Conservation (phyloP, 37 sponge, comb jelly and placozoan species). For the Agelas oroides region DNA sequence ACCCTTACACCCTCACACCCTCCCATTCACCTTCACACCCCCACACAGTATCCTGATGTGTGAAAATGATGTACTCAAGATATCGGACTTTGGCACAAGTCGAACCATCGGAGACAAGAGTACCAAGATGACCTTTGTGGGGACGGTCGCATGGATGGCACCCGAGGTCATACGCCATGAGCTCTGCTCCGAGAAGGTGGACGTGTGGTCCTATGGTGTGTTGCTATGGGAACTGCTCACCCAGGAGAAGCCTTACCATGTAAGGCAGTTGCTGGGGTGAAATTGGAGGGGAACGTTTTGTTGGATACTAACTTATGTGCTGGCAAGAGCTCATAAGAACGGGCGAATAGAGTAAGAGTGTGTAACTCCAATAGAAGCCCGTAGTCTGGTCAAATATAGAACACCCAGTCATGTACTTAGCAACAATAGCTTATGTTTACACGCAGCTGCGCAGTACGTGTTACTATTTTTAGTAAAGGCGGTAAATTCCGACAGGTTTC, state of each 20-base stretch:
- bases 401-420: too few species aligned
- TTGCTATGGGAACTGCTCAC: constrained; percentile 89
- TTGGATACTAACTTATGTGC: too few species aligned
- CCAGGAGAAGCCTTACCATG: constrained; percentile 80
- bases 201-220: constrained; percentile 91
- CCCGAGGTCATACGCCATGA: constrained; percentile 86
- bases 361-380: too few species aligned
- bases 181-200: constrained; percentile 89
- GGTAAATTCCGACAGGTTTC: too few species aligned
- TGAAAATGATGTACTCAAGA: constrained; percentile 69
- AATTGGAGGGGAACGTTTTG: too few species aligned
- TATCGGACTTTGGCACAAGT: constrained; percentile 89
- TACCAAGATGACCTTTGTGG: constrained; percentile 87
- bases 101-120: constrained; percentile 74
- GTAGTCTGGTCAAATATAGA: too few species aligned
- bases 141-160: constrained; percentile 93
- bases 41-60: constrained; percentile 73
- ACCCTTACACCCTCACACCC: background rate
- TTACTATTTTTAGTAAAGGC: too few species aligned
- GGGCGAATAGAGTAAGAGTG: too few species aligned
- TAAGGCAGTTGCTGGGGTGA: constrained; percentile 22
- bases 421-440: too few species aligned
- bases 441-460: too few species aligned
- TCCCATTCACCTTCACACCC: background rate
- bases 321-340: too few species aligned